Conservation (phyloP, 2,888 invertebrate species). For the Meandrusa payeni region DNA sequence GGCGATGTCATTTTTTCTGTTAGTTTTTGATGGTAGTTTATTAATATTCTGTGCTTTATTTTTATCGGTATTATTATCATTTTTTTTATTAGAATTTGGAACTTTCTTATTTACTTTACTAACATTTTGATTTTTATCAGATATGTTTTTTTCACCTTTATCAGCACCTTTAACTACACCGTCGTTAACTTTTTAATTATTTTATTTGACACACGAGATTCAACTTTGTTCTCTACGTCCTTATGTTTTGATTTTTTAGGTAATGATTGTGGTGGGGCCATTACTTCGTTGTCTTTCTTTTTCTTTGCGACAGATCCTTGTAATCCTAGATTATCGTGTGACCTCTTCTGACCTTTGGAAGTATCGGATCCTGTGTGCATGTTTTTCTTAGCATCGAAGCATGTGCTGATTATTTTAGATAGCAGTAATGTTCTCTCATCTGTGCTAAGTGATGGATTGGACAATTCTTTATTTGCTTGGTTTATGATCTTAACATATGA, state of each 20-base stretch:
- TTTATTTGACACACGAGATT: background rate
- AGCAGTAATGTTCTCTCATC: conserved; percentile 56
- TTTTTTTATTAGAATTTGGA: no score
- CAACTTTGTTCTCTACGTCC: conserved; percentile 35
- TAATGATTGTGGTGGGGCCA: conserved; percentile 61
- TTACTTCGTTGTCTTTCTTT: conserved; percentile 41
- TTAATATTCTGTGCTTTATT: background rate
- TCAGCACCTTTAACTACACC: background rate
- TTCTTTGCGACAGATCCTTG: conserved; percentile 29
- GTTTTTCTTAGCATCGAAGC: conserved; percentile 46
- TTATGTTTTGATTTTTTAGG: conserved; percentile 54
- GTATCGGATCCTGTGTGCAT: conserved; percentile 46
- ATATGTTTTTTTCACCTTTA: background rate
- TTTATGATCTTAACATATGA: conserved; percentile 52
- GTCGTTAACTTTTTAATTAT: background rate
- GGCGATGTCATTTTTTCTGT: no score
- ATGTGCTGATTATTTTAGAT: conserved; percentile 56
- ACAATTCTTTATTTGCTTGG: conserved; percentile 48
- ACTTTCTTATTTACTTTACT: background rate
- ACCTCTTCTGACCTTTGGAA: conserved; percentile 30
- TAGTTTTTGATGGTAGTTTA: no score
- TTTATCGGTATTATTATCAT: background rate
- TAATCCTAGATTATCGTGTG: conserved; percentile 31
- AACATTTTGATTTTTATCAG: background rate
- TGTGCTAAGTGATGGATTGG: conserved; percentile 51